A percentile compares a stretch with the other conserved stretches of the same genome.
These are phyloP conservation scores for Glareola pratincola DNA, from an alignment of 2,113 vertebrate genomes.

Conservation along the genomic window DNA sequence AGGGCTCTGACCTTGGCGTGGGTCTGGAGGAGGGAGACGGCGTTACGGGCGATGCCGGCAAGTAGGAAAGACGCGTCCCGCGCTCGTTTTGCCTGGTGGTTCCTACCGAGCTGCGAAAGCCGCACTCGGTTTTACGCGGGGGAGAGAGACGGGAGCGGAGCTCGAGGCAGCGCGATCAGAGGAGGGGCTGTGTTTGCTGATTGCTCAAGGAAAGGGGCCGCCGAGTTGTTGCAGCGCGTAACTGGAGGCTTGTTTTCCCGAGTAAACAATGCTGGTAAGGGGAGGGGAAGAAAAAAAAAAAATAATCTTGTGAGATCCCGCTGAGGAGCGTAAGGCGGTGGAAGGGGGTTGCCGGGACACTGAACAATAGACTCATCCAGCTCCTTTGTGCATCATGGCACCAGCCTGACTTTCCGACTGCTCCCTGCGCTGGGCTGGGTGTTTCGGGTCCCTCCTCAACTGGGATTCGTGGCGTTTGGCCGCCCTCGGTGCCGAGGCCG, in stretches of 20 bases:
- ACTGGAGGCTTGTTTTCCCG: not conserved
- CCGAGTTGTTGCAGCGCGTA: not conserved
- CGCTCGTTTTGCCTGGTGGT: rapidly evolving
- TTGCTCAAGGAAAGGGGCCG: not conserved
- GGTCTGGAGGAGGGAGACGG: not conserved
- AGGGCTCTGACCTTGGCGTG: not conserved
- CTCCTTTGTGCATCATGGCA: slow-evolving; percentile 4
- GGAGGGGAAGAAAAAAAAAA: too few relatives aligned
- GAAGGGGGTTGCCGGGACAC: not conserved
- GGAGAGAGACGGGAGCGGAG: not conserved
- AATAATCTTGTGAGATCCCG: not conserved
- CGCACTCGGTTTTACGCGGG: rapidly evolving
- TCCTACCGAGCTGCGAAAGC: not conserved
- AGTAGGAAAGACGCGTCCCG: rapidly evolving
- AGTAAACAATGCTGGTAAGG: not conserved
- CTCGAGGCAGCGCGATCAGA: not conserved
- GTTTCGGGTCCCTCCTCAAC: not conserved
- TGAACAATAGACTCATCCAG: not conserved
- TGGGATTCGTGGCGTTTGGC: not conserved
- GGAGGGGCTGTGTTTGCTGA: not conserved
- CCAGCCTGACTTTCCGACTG: not conserved
- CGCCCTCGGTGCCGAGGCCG: not conserved
- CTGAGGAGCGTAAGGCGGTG: not conserved
- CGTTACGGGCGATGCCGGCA: too few relatives aligned
- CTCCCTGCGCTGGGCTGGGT: not conserved